A percentile compares a stretch with the other conserved stretches of the same genome.
phyloP scores from a whole-genome alignment of 92 coral and sea anemone genomes.

The Palythoa heliodiscus region DNA sequence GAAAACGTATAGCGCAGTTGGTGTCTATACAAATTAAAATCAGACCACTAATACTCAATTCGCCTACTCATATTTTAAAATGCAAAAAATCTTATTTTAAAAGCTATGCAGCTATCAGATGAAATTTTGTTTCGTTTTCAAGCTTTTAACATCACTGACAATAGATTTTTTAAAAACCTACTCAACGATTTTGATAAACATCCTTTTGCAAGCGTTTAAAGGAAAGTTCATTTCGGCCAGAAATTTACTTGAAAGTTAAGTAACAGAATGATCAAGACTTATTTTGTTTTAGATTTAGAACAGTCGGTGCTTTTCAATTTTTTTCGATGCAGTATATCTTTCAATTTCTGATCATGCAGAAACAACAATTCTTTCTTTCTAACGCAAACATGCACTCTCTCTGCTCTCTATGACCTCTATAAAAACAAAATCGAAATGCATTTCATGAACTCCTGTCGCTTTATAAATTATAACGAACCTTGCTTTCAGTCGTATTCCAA shows the following conservation, averaged over 20 bases:
- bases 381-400: too few relatives aligned
- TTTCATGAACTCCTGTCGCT: background rate
- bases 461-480: background rate
- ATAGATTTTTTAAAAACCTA: background rate
- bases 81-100: too few relatives aligned
- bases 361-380: too few relatives aligned
- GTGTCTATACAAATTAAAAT: too few relatives aligned
- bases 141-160: background rate
- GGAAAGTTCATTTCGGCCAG: background rate
- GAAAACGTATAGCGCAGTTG: too few relatives aligned
- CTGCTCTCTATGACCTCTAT: too few relatives aligned
- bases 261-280: background rate
- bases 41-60: too few relatives aligned
- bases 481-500: background rate
- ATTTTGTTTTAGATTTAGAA: too few relatives aligned
- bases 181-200: constrained; percentile 5
- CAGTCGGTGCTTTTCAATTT: background rate
- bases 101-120: background rate
- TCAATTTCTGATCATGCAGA: too few relatives aligned
- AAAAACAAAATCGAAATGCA: background rate
- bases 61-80: too few relatives aligned
- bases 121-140: background rate
- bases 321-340: too few relatives aligned
- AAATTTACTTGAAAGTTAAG: background rate
- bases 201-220: background rate